phyloP scores from a whole-genome alignment of 2,797 vertebrate genomes.

The Glyptemys insculpta region DNA sequence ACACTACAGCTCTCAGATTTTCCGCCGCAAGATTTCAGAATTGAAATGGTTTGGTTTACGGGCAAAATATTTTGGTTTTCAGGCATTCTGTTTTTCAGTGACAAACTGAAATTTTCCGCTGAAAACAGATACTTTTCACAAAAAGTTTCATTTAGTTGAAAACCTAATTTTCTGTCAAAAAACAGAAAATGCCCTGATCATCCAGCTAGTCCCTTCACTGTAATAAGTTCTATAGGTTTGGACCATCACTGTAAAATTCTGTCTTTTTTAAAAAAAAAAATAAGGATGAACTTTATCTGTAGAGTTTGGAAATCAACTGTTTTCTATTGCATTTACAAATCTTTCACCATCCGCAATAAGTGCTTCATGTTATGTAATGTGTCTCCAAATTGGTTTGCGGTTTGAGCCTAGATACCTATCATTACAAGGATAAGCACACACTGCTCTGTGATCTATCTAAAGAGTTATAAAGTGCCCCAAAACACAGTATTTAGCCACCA shows the following conservation, averaged over 20 bases:
- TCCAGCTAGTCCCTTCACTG: not conserved
- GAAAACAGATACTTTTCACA: not conserved
- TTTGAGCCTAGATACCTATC: not conserved
- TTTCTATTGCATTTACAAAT: not conserved
- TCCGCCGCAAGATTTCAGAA: not conserved
- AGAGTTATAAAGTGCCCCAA: not conserved
- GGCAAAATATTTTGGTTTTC: not conserved
- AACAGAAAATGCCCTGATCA: not conserved
- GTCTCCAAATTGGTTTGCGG: not conserved
- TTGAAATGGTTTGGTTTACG: not conserved
- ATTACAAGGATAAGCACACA: not conserved
- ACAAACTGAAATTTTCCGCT: accelerated
- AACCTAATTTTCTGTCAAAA: not conserved
- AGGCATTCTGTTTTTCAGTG: not conserved
- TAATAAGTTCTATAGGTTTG: not conserved
- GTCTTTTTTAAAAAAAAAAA: not conserved
- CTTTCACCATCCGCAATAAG: not conserved
- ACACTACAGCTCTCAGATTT: not conserved
- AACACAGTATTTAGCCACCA: not conserved
- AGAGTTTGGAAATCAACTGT: not conserved
- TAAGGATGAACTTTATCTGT: not conserved
- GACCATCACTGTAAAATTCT: not conserved
- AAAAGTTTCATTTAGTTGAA: not conserved
- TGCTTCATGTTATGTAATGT: not conserved
- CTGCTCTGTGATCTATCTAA: not conserved